A percentile compares a stretch with the other conserved stretches of the same genome.
These are phyloP conservation scores for Xyliphius kryptos DNA, from an alignment of 2,113 vertebrate species.

Conservation along the genomic window DNA sequence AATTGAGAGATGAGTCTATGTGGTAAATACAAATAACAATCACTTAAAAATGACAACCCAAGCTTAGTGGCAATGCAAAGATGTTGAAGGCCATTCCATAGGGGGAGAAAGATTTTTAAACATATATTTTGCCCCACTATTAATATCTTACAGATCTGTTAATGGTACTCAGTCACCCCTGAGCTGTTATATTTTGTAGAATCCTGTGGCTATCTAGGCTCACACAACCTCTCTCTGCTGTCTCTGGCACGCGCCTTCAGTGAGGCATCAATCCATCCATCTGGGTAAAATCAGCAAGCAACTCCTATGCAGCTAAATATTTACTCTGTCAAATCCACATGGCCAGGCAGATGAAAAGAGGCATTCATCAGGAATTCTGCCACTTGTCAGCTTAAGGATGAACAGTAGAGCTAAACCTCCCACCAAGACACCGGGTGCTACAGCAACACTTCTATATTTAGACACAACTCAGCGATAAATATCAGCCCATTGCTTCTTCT, in stretches of 20 bases:
- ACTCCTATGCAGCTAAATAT: slow-evolving; percentile 88
- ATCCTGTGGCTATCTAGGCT: too few relatives aligned
- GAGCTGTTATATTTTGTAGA: too few relatives aligned
- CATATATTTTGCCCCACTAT: too few relatives aligned
- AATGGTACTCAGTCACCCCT: too few relatives aligned
- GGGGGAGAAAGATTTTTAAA: too few relatives aligned
- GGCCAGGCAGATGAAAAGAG: slow-evolving; percentile 87
- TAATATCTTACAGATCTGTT: too few relatives aligned
- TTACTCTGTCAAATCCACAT: slow-evolving; percentile 83
- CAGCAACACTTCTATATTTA: slow-evolving; percentile 83
- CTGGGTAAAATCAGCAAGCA: slow-evolving; percentile 90
- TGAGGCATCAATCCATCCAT: slow-evolving; percentile 89
- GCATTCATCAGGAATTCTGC: slow-evolving; percentile 80
- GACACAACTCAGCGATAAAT: slow-evolving; percentile 80
- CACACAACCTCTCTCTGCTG: too few relatives aligned
- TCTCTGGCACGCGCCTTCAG: slow-evolving; percentile 74
- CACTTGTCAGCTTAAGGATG: slow-evolving; percentile 81
- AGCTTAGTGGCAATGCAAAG: too few relatives aligned
- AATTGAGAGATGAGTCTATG: too few relatives aligned
- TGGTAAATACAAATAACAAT: too few relatives aligned
- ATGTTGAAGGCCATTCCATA: too few relatives aligned
- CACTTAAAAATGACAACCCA: too few relatives aligned
- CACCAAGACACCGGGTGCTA: slow-evolving; percentile 75
- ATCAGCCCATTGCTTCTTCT: slow-evolving; percentile 81
- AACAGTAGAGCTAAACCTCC: slow-evolving; percentile 82